phyloP scores from a whole-genome alignment of 2,888 invertebrate genomes.

The Ditylenchus weischeri region DNA sequence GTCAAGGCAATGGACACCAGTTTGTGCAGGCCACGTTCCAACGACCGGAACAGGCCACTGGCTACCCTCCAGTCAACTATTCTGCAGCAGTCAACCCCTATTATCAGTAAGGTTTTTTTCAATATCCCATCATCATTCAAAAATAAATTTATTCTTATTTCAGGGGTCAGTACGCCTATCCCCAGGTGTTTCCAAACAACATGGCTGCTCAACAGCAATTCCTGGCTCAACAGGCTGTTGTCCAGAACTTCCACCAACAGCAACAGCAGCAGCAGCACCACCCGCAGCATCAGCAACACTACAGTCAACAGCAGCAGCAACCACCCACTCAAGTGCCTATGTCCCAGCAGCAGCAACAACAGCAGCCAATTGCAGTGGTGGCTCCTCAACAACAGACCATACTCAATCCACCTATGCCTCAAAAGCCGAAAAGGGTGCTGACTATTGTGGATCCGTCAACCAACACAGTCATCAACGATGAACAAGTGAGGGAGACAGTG shows the following conservation, averaged over 20 bases:
- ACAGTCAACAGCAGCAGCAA: not conserved
- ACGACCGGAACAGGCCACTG: too few species aligned
- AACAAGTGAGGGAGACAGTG: not conserved
- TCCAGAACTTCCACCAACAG: slow-evolving; percentile 3
- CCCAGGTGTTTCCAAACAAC: not conserved
- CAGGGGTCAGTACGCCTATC: not conserved
- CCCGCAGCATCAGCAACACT: not conserved
- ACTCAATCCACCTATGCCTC: not conserved
- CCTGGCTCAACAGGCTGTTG: not conserved
- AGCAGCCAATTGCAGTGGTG: not conserved
- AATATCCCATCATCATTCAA: too few species aligned
- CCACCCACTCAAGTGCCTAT: not conserved
- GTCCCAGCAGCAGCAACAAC: not conserved
- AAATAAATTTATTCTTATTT: not conserved
- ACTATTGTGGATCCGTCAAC: not conserved
- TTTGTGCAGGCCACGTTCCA: too few species aligned
- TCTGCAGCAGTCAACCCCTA: too few species aligned
- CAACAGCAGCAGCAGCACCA: slow-evolving; percentile 1
- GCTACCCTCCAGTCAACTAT: too few species aligned
- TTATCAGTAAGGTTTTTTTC: too few species aligned
- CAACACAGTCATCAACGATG: not conserved
- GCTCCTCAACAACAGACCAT: not conserved
- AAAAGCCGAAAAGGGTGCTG: not conserved
- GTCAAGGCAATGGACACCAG: too few species aligned
- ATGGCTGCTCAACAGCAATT: not conserved